Base-by-base conservation (phyloP, 2,797 vertebrate species). In the Anniella stebbinsi region DNA sequence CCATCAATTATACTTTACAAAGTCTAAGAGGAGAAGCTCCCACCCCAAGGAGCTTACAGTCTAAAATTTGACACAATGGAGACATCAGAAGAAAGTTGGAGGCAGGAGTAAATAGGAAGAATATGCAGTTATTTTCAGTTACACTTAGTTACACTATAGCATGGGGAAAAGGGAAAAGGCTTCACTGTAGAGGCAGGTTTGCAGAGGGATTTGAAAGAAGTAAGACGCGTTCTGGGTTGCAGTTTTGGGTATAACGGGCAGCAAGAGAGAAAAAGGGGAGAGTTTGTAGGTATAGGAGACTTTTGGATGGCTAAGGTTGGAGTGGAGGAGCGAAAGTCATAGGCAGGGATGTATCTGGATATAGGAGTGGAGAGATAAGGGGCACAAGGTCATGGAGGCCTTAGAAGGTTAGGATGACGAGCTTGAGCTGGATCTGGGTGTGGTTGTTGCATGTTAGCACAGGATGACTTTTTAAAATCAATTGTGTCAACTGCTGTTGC, bases 401-500 rank as follows among this genome's bases (percentile, higher is more conserved):
- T 51, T 54, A 57, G 48, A 54, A 54, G 28, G 25, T 72, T 77
- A 80, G 18, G 41, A 41, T 38, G 77, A 80, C 54, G 54, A 63
- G 11, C 25, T 87, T 80, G 15, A 67, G 4, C 72, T 86, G 63
- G 15, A 67, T 21, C 23, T 87, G 4, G 33, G 21, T 69, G 41
- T 4, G 2, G 33, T 45, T 78, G 17, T 33, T 81, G n/a, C 82
- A 28, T 10, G n/a, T 57, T 54, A 67, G 21, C 54, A 80, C 0
- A 3, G 0, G 4, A 13, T 2, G 85, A 25, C 92, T 94, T 88
- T 7, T 84, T 90, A 91, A 70, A 63, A 77, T 60, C 91, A 89
- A 87, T 92, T 92, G 95, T 88, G 69, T 85, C 87, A 88, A 33
- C 60, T 13, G n/a, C 81, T 48, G 87, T 89, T 11, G 88, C 48